Base-by-base conservation (phyloP, 2,797 vertebrate genomes). In the Gila robusta region DNA sequence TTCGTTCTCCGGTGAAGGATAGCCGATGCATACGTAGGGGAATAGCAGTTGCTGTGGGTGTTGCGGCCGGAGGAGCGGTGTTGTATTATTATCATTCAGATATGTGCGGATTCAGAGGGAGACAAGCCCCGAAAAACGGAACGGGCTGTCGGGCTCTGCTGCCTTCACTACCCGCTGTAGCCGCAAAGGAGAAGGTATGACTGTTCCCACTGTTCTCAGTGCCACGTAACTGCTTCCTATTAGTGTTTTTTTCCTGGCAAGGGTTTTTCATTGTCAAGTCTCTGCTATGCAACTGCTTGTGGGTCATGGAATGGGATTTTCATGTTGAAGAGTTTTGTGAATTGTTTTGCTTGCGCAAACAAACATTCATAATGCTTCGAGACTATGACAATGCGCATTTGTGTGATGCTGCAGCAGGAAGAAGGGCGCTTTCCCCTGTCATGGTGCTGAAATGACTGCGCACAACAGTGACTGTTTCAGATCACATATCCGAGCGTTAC, bases 141-240 rank as follows among this genome's bases (percentile, higher is more conserved):
- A 89, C 91, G 92, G 88, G 6, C 80, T 79, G 88, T 28, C 86
- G 87, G 28, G 83, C 85, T 12, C 41, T 94, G 81, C 88, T 95
- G 12, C 91, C 92, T 32, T 92, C 91, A 78, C 89, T 96, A 78
- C 93, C 94, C 14, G 92, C 91, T 2, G 94, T 96, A 2, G 88
- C 90, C 69, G 95, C 96, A 32, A 95, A 95, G 87, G 95, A 96
- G 74, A 94, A 93, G 95, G 96, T 96, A 93, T 82, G 90, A 52
- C 81, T 3, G 79, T 44, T 21, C 39, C 64, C 72, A 71, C 89
- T 67, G 14, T 76, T 76, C 84, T 77, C 76, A n/a, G 21, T 78
- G 74, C 83, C 41, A 78, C 76, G 74, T 83, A 52, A 32, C 39
- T 23, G 77, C 26, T 70, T 62, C 69, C 54, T 71, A 28, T 70